Conservation (phyloP, 1,140 invertebrate genomes). For the Archegozetes longisetosus region DNA sequence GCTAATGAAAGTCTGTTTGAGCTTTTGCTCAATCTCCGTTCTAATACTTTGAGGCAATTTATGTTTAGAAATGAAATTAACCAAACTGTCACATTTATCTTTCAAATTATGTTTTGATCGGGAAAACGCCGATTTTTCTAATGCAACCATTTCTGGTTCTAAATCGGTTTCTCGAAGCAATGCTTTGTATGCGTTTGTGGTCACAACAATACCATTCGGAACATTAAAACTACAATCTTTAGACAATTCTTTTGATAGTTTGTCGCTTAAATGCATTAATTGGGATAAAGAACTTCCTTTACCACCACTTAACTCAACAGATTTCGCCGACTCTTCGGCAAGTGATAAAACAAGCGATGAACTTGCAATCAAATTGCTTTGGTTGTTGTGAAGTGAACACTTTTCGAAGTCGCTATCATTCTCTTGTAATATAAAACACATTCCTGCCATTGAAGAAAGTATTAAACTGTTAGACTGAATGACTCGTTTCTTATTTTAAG, state of each 20-base stretch:
- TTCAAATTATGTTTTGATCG: not conserved
- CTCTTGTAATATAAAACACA: constrained; percentile 1
- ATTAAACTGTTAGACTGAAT: not conserved
- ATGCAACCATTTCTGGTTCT: not conserved
- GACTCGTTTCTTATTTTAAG: not conserved
- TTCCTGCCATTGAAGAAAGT: not conserved
- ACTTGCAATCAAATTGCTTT: not conserved
- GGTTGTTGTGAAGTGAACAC: not conserved
- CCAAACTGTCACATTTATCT: not conserved
- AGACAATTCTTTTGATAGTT: not conserved
- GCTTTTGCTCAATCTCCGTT: not conserved
- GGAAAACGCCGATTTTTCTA: not conserved
- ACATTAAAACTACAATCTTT: constrained; percentile 24
- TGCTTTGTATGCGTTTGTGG: constrained; percentile 31
- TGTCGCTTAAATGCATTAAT: constrained; percentile 27
- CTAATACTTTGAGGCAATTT: not conserved
- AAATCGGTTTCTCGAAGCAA: not conserved
- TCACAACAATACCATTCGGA: constrained; percentile 43
- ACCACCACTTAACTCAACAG: constrained; percentile 40
- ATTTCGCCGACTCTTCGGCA: not conserved
- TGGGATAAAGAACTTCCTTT: constrained; percentile 51
- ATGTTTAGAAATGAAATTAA: not conserved
- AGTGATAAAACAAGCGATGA: not conserved
- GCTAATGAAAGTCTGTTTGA: not conserved
- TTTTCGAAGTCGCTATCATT: not conserved